Base-by-base conservation (phyloP, 2,113 vertebrate genomes). In the Poeciliopsis occidentalis region DNA sequence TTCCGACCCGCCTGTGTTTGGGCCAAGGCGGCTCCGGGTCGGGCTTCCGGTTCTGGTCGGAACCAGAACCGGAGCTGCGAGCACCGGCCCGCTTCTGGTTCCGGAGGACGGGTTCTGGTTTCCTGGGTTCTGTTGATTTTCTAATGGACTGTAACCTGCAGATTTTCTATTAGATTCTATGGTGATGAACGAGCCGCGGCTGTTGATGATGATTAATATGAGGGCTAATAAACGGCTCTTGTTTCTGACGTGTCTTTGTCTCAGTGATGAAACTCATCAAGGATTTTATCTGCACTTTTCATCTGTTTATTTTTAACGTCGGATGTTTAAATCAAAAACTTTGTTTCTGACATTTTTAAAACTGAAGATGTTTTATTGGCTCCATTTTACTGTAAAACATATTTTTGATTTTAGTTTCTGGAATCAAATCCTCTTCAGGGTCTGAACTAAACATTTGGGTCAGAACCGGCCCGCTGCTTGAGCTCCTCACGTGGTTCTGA, bases 141-240 rank as follows among this genome's bases (percentile, higher is more conserved):
- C 87, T 91, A 90, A 90, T 66, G 87, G 84, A 86, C 84, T 92
- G 81, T 91, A 90, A 91, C 86, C 85, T 90, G 77, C 85, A 92
- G 89, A 90, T 90, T 92, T 93, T 92, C 88, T 92, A 92, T 88
- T 87, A 87, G 88, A 91, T 87, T 90, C 86, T 89, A 88, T 87
- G 84, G 66, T 82, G 87, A 81, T 87, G 91, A 87, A 85, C 81
- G 72, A 83, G 85, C 84, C 89, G 86, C 79, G 44, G 82, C 83
- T 87, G 90, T 87, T 71, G 69, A 75, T 81, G 73, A 85, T 83
- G 74, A 88, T 89, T 89, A 89, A 88, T 84, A 86, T 81, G 87
- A 87, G 91, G 89, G 90, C 88, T 91, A 92, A 93, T 92, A 93
- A 93, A 93, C 77, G 81, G 87, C 90, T 92, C 90, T 86, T 86